Evolutionary conservation across 2,888 invertebrate genomes (phyloP).

Genomic region (Amiota communis): DNA sequence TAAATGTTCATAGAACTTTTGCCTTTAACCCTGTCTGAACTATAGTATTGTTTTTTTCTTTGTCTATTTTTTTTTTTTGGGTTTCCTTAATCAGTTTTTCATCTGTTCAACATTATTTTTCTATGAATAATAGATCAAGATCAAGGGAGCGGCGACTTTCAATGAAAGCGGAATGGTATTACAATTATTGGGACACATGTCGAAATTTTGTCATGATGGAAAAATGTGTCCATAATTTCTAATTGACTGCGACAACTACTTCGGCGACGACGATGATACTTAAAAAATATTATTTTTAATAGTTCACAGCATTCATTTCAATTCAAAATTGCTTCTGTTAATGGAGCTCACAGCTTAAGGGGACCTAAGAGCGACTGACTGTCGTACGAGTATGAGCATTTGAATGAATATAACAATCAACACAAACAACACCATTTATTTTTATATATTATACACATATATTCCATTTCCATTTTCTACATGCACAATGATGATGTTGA

Average conservation of each 20-base stretch:
- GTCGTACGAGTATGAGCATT: not conserved
- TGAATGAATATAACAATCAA: conserved; percentile 22
- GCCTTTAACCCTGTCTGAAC: conserved; percentile 3
- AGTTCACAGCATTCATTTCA: conserved; percentile 2
- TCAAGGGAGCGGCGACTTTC: not conserved
- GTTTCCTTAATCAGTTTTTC: not conserved
- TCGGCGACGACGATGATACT: conserved; percentile 15
- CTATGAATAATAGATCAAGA: not conserved
- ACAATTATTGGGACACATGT: conserved; percentile 14
- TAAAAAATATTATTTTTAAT: conserved; percentile 25
- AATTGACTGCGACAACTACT: conserved; percentile 24
- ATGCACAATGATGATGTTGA: not conserved
- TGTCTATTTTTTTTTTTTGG: not conserved
- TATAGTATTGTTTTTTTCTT: too few species aligned
- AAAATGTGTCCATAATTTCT: conserved; percentile 22
- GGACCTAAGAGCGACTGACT: not conserved
- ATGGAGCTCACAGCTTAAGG: not conserved
- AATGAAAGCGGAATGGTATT: not conserved
- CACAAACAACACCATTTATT: conserved; percentile 6
- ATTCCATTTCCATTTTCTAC: not conserved
- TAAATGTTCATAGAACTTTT: not conserved
- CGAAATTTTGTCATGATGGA: conserved; percentile 24
- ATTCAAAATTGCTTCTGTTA: not conserved
- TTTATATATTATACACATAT: not conserved
- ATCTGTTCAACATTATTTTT: not conserved